Conservation (phyloP, 2,888 invertebrate species). For the Selenia dentaria region DNA sequence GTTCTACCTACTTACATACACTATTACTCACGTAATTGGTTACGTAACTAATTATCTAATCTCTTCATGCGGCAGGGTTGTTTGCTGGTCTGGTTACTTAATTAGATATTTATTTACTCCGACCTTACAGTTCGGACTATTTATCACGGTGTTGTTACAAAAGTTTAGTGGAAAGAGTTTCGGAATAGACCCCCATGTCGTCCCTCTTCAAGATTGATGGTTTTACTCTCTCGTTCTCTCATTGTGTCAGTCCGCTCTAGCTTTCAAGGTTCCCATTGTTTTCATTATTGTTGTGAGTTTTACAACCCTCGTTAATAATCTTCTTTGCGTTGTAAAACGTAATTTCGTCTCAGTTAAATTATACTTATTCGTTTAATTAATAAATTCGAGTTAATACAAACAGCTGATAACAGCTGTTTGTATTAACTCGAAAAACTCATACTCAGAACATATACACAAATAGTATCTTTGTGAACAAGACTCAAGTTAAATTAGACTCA, state of each 20-base stretch:
- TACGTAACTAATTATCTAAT: constrained; percentile 37
- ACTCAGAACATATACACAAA: too few relatives aligned
- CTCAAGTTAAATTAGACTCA: too few relatives aligned
- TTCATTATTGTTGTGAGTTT: constrained; percentile 55
- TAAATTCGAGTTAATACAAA: too few relatives aligned
- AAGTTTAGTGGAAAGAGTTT: constrained; percentile 73
- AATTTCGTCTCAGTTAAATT: constrained; percentile 41
- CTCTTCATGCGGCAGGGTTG: constrained; percentile 32
- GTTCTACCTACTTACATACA: too few relatives aligned
- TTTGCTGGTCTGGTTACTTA: constrained; percentile 36
- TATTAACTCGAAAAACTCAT: too few relatives aligned
- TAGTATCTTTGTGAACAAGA: too few relatives aligned
- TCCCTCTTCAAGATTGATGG: constrained; percentile 74
- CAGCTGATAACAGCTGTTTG: too few relatives aligned
- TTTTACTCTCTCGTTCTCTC: constrained; percentile 41
- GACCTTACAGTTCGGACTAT: constrained; percentile 60
- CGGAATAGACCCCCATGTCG: constrained; percentile 70
- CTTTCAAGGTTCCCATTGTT: constrained; percentile 50
- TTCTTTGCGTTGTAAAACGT: constrained; percentile 38
- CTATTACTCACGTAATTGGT: constrained; percentile 17
- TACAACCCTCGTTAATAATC: constrained; percentile 53
- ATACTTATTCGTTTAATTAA: too few relatives aligned
- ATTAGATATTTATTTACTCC: constrained; percentile 45
- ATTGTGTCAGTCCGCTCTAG: constrained; percentile 53
- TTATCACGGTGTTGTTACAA: constrained; percentile 72